phyloP scores from a whole-genome alignment of 2,888 invertebrate species.

The Spisula solida region DNA sequence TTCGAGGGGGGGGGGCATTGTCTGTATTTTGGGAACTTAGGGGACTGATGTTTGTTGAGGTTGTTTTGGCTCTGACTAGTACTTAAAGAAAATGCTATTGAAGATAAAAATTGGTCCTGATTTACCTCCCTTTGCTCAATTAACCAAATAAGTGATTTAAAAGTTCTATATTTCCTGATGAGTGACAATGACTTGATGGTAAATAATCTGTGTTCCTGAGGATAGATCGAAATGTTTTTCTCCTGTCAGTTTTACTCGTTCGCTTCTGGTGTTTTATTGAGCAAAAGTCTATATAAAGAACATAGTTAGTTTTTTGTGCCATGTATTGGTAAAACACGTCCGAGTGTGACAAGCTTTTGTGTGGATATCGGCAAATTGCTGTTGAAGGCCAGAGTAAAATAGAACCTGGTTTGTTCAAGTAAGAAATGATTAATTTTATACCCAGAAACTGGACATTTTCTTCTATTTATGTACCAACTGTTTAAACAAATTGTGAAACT shows the following conservation, averaged over 20 bases:
- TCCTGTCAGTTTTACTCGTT: neutral
- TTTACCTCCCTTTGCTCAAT: neutral
- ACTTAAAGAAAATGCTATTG: no score
- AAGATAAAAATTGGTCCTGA: no score
- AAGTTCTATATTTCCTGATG: neutral
- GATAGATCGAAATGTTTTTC: constrained; percentile 2
- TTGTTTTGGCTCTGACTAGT: no score
- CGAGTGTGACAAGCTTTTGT: constrained; percentile 9
- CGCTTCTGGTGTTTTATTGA: neutral
- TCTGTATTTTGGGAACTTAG: no score
- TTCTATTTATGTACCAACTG: no score
- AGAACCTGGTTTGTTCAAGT: neutral
- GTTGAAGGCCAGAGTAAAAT: neutral
- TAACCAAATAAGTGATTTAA: neutral
- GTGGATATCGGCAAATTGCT: constrained; percentile 16
- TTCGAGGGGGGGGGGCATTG: no score
- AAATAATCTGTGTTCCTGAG: neutral
- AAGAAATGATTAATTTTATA: no score
- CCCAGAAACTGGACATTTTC: no score
- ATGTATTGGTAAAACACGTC: constrained; percentile 5
- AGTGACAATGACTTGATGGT: neutral
- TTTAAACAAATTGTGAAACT: no score
- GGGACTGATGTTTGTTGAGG: no score
- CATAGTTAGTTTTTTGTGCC: neutral
- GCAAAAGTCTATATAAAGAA: constrained; percentile 3